phyloP scores from a whole-genome alignment of 2,888 invertebrate species.

The Latrodectus hesperus region DNA sequence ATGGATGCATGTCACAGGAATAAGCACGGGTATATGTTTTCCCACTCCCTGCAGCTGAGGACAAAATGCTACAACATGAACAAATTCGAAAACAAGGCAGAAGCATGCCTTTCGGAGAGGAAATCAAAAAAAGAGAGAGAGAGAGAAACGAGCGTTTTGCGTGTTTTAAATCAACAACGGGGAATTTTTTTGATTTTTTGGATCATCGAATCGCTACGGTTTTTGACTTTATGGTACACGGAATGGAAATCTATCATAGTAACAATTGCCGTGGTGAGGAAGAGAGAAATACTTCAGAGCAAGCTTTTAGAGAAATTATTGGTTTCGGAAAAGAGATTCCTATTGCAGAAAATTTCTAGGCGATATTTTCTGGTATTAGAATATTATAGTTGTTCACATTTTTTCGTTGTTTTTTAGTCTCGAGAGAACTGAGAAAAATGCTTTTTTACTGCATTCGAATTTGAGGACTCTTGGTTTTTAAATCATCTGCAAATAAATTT shows the following conservation, averaged over 20 bases:
- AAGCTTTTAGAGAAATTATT: no score
- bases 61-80: slow-evolving; percentile 9
- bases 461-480: no score
- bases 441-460: no score
- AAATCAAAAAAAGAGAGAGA: not conserved
- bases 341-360: no score
- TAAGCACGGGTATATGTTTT: slow-evolving; percentile 9
- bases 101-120: not conserved
- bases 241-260: not conserved
- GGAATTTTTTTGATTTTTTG: slow-evolving; percentile 15
- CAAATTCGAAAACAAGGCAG: not conserved
- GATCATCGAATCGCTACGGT: not conserved
- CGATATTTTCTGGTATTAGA: no score
- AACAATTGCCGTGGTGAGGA: not conserved
- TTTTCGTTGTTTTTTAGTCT: no score
- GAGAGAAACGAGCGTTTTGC: slow-evolving; percentile 12
- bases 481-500: no score
- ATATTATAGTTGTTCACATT: no score
- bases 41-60: slow-evolving; percentile 4
- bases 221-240: not conserved
- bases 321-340: no score
- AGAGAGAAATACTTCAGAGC: no score
- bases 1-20: slow-evolving; percentile 7
- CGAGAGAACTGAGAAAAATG: no score
- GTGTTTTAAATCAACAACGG: slow-evolving; percentile 24